A percentile compares a stretch with the other conserved stretches of the same genome.
These are phyloP conservation scores for Stenotaenia linearis DNA, from an alignment of 2,888 invertebrate species.

Conservation along the genomic window DNA sequence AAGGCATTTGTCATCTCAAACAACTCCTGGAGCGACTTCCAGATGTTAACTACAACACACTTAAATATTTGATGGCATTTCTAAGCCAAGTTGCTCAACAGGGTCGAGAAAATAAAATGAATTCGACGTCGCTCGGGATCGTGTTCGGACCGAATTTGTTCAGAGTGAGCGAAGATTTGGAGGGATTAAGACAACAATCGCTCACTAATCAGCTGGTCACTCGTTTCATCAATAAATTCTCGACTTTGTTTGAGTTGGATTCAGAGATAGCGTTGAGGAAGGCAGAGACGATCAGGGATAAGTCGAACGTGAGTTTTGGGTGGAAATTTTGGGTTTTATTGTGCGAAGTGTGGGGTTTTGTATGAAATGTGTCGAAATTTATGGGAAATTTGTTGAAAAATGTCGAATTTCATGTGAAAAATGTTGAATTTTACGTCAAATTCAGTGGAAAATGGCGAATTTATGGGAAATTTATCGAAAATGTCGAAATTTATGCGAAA, in stretches of 20 bases:
- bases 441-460: too few species aligned
- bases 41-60: slow-evolving; percentile 45
- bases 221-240: slow-evolving; percentile 47
- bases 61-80: slow-evolving; percentile 48
- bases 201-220: slow-evolving; percentile 49
- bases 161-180: slow-evolving; percentile 40
- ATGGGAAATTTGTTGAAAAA: too few species aligned
- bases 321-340: too few species aligned
- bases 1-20: slow-evolving; percentile 40
- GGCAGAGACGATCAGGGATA: neutral
- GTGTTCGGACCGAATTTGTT: slow-evolving; percentile 51
- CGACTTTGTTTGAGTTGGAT: slow-evolving; percentile 45
- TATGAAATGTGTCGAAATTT: too few species aligned
- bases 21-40: slow-evolving; percentile 44
- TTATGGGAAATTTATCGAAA: too few species aligned
- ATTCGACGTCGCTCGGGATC: slow-evolving; percentile 48
- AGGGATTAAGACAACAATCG: slow-evolving; percentile 49
- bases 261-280: neutral
- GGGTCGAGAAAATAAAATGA: slow-evolving; percentile 49
- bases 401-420: too few species aligned
- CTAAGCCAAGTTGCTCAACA: slow-evolving; percentile 46
- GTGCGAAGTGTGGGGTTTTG: too few species aligned
- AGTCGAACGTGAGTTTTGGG: neutral
- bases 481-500: too few species aligned
- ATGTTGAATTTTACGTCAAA: too few species aligned